Evolutionary conservation across 2,113 vertebrate species (phyloP).

Genomic region (Odocoileus hemionus): DNA sequence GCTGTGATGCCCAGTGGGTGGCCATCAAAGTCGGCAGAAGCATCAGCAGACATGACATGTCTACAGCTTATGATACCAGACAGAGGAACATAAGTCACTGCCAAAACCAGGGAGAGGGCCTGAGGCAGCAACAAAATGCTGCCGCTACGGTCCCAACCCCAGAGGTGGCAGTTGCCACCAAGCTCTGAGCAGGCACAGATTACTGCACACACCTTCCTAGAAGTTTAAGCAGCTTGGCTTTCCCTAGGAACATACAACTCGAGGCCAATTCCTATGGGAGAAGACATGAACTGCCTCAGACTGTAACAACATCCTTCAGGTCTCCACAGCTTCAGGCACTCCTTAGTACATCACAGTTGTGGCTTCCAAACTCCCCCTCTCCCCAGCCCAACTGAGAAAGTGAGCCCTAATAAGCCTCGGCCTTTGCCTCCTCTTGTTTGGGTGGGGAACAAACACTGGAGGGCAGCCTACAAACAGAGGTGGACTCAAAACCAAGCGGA

Average conservation of each 20-base stretch:
- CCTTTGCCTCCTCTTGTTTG: not conserved
- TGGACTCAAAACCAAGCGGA: not conserved
- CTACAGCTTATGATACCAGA: not conserved
- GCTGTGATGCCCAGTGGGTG: not conserved
- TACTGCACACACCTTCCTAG: not conserved
- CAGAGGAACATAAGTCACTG: not conserved
- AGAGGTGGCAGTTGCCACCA: not conserved
- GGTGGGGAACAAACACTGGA: not conserved
- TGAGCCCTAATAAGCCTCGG: not conserved
- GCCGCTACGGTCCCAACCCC: not conserved
- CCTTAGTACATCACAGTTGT: not conserved
- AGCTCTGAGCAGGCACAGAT: not conserved
- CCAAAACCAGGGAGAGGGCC: not conserved
- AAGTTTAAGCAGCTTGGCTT: not conserved
- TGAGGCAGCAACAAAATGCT: not conserved
- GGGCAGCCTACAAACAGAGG: not conserved
- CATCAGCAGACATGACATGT: not conserved
- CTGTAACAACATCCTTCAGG: not conserved
- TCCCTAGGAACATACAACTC: not conserved
- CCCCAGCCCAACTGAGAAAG: not conserved
- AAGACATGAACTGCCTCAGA: not conserved
- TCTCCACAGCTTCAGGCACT: not conserved
- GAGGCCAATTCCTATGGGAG: not conserved
- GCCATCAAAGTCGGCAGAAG: not conserved
- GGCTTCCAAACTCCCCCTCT: not conserved